These are phyloP conservation scores for Cyanoderma ruficeps DNA, from an alignment of 2,113 vertebrate genomes.

Conservation along the genomic window DNA sequence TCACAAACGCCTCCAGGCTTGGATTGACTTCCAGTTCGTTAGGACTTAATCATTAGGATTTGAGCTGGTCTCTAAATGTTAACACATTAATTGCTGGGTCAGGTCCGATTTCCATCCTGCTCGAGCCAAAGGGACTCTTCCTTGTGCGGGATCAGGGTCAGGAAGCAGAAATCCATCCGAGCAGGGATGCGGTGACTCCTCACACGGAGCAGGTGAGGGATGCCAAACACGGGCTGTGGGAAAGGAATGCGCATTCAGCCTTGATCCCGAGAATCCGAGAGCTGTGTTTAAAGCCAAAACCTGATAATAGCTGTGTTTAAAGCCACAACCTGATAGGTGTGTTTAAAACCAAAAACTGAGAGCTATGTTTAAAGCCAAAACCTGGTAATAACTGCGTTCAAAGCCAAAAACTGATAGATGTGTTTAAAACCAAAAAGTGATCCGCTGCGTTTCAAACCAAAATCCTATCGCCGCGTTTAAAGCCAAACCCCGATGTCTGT, in stretches of 20 bases:
- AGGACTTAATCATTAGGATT: not conserved
- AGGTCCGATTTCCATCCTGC: not conserved
- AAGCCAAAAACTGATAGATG: not conserved
- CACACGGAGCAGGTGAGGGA: not conserved
- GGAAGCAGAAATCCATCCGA: not conserved
- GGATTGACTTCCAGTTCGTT: not conserved
- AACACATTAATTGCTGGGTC: not conserved
- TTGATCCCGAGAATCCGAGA: not conserved
- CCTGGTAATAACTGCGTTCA: too few relatives aligned
- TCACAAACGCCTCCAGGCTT: not conserved
- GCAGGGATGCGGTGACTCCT: not conserved
- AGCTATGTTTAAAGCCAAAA: too few relatives aligned
- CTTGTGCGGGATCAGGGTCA: fast-evolving
- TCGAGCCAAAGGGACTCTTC: not conserved
- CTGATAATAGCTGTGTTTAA: not conserved
- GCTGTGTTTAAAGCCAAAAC: not conserved
- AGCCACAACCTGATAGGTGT: not conserved
- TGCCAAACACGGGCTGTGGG: fast-evolving
- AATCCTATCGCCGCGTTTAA: not conserved
- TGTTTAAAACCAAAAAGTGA: not conserved
- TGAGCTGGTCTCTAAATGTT: not conserved
- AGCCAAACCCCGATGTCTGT: not conserved
- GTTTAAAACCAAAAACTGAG: not conserved
- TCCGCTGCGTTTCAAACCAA: not conserved
- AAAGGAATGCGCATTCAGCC: not conserved